Base-by-base conservation (phyloP, 1,140 invertebrate species). In the Zaprionus davidi region DNA sequence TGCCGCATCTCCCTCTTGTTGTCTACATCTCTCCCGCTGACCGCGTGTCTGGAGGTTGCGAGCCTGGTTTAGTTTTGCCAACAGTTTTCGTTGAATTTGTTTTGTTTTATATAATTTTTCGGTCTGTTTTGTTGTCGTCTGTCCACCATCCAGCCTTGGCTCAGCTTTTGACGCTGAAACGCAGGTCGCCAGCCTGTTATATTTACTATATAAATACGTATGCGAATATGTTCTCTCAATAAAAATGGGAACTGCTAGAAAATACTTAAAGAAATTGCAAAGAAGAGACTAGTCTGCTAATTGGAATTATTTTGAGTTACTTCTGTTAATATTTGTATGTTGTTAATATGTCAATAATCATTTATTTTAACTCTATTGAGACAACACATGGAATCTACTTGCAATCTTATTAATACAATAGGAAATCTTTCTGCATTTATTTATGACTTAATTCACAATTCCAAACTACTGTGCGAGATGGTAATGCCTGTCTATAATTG, bases 31-130 rank as follows among this genome's bases (percentile, higher is more conserved):
- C 60, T n/a, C 38, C 46, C 53, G 5, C 26, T 60, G 63, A 65
- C 66, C 76, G 68, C 68, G 60, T 63, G 70, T 79, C 79, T 88
- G 71, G 81, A 81, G 84, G 84, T 81, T 88, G 81, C 75, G 81
- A 87, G 84, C 84, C 84, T 87, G 84, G 84, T 87, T 87, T 88
- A 87, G 84, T 87, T 87, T 88, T 51, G 74, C 74, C 85, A 78
- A 87, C 84, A 81, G 80, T 88, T 71, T 60, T 36, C 22, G 49
- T 73, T 60, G 11, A 6, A 49, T 62, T 67, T 70, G 56, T 65
- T 68, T 69, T 38, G 22, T 63, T 63, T 76, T 63, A 69, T 65
- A 57, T 46, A n/a, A 53, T 70, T 71, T 51, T 70, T 66, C 28
- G 69, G 24, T 53, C 41, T 79, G 46, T 12, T 46, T 13, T 58